A percentile compares a stretch with the other conserved stretches of the same genome.
Evolutionary conservation across 2,113 vertebrate species (phyloP).

Genomic region (Myrmecophaga tridactyla): DNA sequence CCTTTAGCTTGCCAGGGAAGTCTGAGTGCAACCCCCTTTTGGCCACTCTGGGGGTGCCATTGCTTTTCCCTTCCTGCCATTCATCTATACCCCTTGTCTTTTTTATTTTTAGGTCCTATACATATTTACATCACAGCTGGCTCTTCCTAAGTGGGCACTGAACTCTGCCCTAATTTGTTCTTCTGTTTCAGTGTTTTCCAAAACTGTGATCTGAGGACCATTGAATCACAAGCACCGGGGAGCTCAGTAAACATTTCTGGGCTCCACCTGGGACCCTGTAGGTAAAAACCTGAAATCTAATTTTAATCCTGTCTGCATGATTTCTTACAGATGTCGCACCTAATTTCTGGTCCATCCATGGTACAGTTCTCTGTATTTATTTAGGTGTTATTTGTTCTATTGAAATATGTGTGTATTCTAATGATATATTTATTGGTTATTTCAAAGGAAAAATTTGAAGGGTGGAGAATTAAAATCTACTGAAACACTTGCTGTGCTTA

Average conservation of each 20-base stretch:
- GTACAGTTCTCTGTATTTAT: background rate
- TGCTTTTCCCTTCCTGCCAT: too few species aligned
- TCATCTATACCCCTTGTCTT: background rate
- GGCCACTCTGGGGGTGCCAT: background rate
- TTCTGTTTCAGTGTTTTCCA: background rate
- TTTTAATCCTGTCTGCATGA: background rate
- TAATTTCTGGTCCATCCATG: background rate
- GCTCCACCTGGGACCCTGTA: background rate
- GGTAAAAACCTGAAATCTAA: background rate
- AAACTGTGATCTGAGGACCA: background rate
- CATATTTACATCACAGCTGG: background rate
- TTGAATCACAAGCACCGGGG: background rate
- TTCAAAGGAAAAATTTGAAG: conserved; percentile 30
- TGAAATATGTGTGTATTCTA: background rate
- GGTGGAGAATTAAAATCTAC: background rate
- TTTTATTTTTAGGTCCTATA: background rate
- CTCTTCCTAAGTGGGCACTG: background rate
- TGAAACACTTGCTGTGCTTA: conserved; percentile 12
- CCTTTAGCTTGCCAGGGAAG: background rate
- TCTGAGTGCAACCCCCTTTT: background rate
- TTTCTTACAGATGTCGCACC: background rate
- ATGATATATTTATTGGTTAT: background rate
- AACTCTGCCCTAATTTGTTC: background rate
- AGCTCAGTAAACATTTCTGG: background rate
- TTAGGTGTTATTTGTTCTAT: background rate